Conservation (phyloP, 2,113 vertebrate genomes). For the Oncorhynchus nerka region DNA sequence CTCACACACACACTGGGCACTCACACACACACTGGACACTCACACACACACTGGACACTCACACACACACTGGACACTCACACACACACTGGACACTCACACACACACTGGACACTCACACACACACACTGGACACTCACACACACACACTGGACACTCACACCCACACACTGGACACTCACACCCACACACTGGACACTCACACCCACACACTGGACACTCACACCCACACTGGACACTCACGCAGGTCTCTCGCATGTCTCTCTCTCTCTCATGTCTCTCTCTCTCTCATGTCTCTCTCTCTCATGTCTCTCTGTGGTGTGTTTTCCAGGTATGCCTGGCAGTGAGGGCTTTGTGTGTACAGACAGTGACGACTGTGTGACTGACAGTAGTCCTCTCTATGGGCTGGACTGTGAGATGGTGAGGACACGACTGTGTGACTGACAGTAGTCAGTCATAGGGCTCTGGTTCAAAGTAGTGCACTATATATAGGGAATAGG, state of each 20-base stretch:
- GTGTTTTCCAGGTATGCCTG: constrained; percentile 67
- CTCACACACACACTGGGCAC: neutral
- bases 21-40: too few relatives aligned
- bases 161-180: neutral
- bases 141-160: neutral
- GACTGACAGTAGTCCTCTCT: constrained; percentile 85
- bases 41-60: neutral
- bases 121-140: neutral
- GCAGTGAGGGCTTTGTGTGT: constrained; percentile 72
- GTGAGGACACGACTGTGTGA: constrained; percentile 61
- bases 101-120: neutral
- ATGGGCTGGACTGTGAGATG: constrained; percentile 93
- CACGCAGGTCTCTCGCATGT: too few relatives aligned
- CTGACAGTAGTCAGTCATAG: too few relatives aligned
- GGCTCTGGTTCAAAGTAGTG: too few relatives aligned
- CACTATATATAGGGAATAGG: too few relatives aligned
- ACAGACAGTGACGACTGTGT: constrained; percentile 64
- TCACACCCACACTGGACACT: neutral
- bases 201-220: neutral
- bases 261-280: too few relatives aligned
- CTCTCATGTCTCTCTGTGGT: neutral
- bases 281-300: neutral
- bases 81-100: neutral
- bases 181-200: neutral
- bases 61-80: neutral